Evolutionary conservation across 2,888 invertebrate genomes (phyloP).

Genomic region (Polietes domitor): DNA sequence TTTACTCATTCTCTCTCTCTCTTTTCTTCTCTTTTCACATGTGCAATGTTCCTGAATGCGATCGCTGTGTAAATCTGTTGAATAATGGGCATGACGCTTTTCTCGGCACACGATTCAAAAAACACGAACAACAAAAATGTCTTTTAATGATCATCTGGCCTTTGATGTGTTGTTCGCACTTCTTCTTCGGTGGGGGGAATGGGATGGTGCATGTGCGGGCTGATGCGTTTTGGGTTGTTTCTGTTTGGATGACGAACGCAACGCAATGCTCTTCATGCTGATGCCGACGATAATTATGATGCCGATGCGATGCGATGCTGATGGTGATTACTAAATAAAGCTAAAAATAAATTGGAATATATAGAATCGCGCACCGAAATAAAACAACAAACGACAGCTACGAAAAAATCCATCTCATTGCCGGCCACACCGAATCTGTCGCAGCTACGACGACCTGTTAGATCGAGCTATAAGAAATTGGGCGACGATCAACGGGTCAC

Average conservation of each 20-base stretch:
- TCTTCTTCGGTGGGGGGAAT: not conserved
- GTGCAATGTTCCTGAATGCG: conserved; percentile 26
- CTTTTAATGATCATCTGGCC: conserved; percentile 30
- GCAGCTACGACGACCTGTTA: conserved; percentile 69
- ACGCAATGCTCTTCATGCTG: conserved; percentile 28
- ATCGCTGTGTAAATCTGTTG: conserved; percentile 21
- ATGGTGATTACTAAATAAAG: conserved; percentile 39
- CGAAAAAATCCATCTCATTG: conserved; percentile 71
- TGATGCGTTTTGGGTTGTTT: not conserved
- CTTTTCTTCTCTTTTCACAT: conserved; percentile 41
- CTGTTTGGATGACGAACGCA: not conserved
- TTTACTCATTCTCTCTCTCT: conserved; percentile 22
- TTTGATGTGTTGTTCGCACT: conserved; percentile 13
- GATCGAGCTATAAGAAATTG: conserved; percentile 70
- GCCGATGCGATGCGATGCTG: conserved; percentile 26
- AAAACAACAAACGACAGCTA: conserved; percentile 52
- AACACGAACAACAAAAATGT: conserved; percentile 25
- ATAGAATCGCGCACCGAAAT: conserved; percentile 14
- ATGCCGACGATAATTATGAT: not conserved
- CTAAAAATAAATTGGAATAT: conserved; percentile 35
- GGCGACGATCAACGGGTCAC: conserved; percentile 46
- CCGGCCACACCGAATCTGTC: conserved; percentile 73
- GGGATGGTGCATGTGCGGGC: not conserved
- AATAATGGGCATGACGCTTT: conserved; percentile 51
- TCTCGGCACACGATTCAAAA: conserved; percentile 27